Percentiles rank a stretch among this genome's conserved stretches.
Conservation (phyloP, 2,797 vertebrate genomes). For the Esox masquinongy region DNA sequence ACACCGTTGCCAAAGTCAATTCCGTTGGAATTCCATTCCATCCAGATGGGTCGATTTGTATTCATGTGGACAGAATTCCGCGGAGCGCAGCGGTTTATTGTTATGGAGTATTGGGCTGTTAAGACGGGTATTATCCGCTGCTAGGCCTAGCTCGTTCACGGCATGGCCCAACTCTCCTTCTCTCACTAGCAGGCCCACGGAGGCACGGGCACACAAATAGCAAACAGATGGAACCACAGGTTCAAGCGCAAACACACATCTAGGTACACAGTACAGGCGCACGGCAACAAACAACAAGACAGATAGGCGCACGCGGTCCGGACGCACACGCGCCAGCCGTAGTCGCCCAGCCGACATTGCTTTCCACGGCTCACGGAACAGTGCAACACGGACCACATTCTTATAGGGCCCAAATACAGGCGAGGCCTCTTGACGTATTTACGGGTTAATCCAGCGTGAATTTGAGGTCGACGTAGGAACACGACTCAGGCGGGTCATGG, state of each 20-base stretch:
- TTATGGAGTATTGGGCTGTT: conserved; percentile 9
- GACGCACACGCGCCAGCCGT: not conserved
- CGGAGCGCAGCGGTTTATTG: conserved; percentile 20
- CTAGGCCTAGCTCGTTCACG: conserved; percentile 1
- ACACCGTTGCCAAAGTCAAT: no score
- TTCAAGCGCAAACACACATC: not conserved
- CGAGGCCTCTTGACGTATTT: not conserved
- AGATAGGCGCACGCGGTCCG: not conserved
- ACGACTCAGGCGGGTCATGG: no score
- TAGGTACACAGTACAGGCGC: not conserved
- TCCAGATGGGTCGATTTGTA: conserved; percentile 15
- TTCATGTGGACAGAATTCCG: conserved; percentile 14
- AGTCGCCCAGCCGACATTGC: not conserved
- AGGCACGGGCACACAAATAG: not conserved
- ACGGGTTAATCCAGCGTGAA: not conserved
- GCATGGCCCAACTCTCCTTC: not conserved
- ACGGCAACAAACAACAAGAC: not conserved
- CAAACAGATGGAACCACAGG: not conserved
- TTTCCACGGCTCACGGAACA: not conserved
- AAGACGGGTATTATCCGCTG: conserved; percentile 11
- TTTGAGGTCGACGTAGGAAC: no score
- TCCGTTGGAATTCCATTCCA: not conserved
- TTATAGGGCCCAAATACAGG: not conserved
- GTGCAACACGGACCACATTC: not conserved
- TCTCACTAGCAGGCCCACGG: not conserved